Evolutionary conservation across 2,113 vertebrate species (phyloP).

Genomic region (Caranx ignobilis): DNA sequence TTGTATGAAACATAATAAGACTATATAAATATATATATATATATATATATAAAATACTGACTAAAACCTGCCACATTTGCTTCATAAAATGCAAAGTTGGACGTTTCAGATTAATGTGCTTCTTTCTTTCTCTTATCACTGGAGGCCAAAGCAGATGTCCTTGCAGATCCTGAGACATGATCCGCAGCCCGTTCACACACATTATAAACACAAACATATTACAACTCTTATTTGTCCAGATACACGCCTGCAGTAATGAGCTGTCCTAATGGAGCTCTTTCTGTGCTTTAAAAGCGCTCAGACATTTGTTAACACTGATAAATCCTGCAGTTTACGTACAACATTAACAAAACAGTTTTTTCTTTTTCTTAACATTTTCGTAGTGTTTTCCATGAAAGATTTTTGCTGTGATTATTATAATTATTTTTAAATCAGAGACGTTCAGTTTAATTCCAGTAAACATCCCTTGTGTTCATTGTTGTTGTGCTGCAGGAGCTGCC

Average conservation of each 20-base stretch:
- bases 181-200: neutral
- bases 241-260: neutral
- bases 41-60: too few species aligned
- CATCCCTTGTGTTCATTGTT: neutral
- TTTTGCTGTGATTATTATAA: neutral
- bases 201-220: neutral
- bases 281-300: neutral
- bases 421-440: neutral
- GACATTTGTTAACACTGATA: neutral
- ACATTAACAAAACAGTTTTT: neutral
- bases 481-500: neutral
- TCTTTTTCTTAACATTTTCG: neutral
- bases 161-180: neutral
- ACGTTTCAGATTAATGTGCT: neutral
- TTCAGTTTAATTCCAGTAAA: neutral
- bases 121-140: neutral
- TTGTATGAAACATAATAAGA: neutral
- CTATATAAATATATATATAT: neutral
- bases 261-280: neutral
- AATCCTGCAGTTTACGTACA: neutral
- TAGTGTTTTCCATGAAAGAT: neutral
- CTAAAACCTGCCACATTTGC: neutral
- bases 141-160: neutral
- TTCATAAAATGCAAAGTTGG: neutral
- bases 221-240: neutral